Conservation (phyloP, 2,797 vertebrate genomes). For the Melanogrammus aeglefinus region DNA sequence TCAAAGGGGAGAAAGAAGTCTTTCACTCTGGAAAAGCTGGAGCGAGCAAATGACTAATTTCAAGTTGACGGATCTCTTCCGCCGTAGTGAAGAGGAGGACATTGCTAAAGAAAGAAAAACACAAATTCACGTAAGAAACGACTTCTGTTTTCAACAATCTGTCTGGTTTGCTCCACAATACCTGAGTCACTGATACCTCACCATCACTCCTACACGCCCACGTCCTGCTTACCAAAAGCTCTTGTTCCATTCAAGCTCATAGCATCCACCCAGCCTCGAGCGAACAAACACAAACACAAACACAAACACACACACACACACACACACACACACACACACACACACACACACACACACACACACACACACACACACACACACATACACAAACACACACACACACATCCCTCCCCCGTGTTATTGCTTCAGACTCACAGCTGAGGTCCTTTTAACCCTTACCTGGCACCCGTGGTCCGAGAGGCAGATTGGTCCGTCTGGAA, state of each 20-base stretch:
- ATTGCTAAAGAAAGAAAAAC: too few relatives aligned
- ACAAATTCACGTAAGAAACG: too few relatives aligned
- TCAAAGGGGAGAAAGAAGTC: neutral
- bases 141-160: too few relatives aligned
- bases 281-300: neutral
- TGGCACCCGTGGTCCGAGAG: neutral
- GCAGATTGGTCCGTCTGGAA: too few relatives aligned
- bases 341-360: neutral
- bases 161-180: neutral
- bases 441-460: conserved; percentile 18
- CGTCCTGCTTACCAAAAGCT: neutral
- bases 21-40: neutral
- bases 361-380: too few relatives aligned
- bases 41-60: neutral
- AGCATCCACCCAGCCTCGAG: neutral
- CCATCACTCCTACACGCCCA: too few relatives aligned
- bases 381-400: too few relatives aligned
- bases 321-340: too few relatives aligned
- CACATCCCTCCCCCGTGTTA: conserved; percentile 40
- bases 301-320: too few relatives aligned
- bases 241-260: neutral
- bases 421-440: conserved; percentile 58
- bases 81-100: neutral
- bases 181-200: neutral
- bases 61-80: neutral